Base-by-base conservation (phyloP, 2,113 vertebrate genomes). In the Gobiocypris rarus region DNA sequence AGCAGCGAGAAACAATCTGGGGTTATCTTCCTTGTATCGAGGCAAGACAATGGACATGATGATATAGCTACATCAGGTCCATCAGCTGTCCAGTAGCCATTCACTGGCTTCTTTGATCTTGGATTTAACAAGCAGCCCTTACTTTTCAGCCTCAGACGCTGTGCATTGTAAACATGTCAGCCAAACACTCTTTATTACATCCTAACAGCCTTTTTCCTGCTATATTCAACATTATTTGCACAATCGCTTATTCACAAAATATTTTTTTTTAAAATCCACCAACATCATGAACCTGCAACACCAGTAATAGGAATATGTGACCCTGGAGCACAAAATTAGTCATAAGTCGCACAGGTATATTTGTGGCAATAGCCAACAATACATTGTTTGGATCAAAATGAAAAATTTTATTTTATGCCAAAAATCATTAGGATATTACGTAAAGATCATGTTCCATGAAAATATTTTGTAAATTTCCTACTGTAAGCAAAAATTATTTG, bases 31-130 rank as follows among this genome's bases (percentile, higher is more conserved):
- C 63, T 81, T 54, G 45, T 70, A 54, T 81, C 63, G 52, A 34
- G 78, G 31, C 43, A 81, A 52, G 78, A 81, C 28, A 81, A 70
- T 24, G 10, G 28, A 3, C 77, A 80, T 50, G 79, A 82, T 70
- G 63, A 82, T 70, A 70, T 71, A 56, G 65, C 31, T 56, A 70
- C 41, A 56, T 70, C 28, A 81, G 48, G 26, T 24, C 79, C 79
- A 81, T 70, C 63, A 82, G 80, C 48, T 52, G 65, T 70, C 13
- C 65, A 54, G 77, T 56, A 70, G 48, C 45, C 31, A 69, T 81
- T 67, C 3, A 5, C 43, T n/a, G 78, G 19, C 31, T 54, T 70
- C 28, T 81, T 82, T 82, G 65, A 82, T 82, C 63, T 82, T 11
- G 2, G 45, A 56, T 70, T 70, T 56, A 71, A 56, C 41, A 81